phyloP scores from a whole-genome alignment of 2,113 vertebrate genomes.

The Erpornis zantholeuca region DNA sequence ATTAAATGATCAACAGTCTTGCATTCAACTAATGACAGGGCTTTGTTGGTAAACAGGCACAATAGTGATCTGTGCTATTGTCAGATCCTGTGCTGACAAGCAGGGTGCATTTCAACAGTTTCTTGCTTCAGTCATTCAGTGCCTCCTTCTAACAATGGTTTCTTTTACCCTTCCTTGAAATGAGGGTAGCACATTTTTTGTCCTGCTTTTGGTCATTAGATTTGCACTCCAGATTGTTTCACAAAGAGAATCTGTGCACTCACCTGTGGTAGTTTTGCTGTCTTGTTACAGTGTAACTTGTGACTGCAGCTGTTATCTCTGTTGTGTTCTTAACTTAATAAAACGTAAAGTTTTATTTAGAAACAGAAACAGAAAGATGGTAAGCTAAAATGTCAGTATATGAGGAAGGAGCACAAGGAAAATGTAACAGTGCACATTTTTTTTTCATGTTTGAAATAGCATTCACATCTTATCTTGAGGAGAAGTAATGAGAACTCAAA shows the following conservation, averaged over 20 bases:
- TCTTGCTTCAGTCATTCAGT: neutral
- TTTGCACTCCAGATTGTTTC: neutral
- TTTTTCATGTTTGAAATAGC: neutral
- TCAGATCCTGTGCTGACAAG: neutral
- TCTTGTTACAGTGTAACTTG: neutral
- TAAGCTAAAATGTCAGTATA: neutral
- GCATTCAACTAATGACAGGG: neutral
- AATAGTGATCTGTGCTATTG: neutral
- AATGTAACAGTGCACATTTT: neutral
- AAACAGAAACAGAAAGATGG: neutral
- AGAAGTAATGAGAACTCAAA: neutral
- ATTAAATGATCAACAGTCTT: neutral
- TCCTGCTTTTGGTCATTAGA: neutral
- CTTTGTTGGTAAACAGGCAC: neutral
- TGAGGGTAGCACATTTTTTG: neutral
- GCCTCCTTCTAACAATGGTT: neutral
- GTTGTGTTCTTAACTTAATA: neutral
- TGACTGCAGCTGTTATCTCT: neutral
- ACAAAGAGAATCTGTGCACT: neutral
- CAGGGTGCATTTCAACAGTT: neutral
- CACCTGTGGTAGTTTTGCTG: neutral
- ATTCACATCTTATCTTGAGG: neutral
- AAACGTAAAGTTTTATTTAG: constrained; percentile 19
- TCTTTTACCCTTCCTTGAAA: neutral
- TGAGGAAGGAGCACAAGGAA: neutral